phyloP scores from a whole-genome alignment of 2,888 invertebrate genomes.

The Conops quadrifasciatus region DNA sequence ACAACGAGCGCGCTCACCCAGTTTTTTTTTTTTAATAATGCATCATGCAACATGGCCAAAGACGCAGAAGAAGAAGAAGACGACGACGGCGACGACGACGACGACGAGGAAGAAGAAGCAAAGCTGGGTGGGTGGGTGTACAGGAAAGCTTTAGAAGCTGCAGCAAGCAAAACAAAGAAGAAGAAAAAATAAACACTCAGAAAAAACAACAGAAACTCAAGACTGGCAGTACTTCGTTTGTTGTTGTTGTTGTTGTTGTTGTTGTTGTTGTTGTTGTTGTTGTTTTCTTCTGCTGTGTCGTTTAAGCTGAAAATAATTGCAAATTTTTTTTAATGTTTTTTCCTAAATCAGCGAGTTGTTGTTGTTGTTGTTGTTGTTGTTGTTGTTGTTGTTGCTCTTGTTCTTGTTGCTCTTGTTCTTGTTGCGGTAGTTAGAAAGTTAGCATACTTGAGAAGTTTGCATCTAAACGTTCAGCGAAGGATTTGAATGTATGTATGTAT shows the following conservation, averaged over 20 bases:
- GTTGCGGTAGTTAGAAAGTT: constrained; percentile 32
- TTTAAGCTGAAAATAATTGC: constrained; percentile 64
- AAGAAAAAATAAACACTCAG: constrained; percentile 36
- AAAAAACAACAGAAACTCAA: constrained; percentile 47
- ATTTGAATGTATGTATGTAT: constrained; percentile 5
- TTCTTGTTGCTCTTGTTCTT: constrained; percentile 39
- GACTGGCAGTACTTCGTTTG: constrained; percentile 50
- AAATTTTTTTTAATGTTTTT: constrained; percentile 52
- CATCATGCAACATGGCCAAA: constrained; percentile 24
- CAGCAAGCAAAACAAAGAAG: constrained; percentile 33
- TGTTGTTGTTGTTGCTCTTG: constrained; percentile 50
- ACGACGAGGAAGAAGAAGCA: constrained; percentile 3
- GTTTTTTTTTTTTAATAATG: constrained; percentile 30
- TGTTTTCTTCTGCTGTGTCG: constrained; percentile 61
- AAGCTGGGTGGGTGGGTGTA: too few relatives aligned
- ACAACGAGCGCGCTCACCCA: constrained; percentile 6
- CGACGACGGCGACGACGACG: not conserved
- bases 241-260: too few relatives aligned
- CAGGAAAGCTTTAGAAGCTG: constrained; percentile 23
- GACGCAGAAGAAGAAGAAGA: constrained; percentile 36
- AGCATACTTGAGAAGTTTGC: constrained; percentile 20
- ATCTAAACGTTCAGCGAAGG: not conserved
- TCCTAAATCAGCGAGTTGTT: constrained; percentile 41
- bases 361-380: constrained; percentile 45
- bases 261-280: constrained; percentile 28